phyloP scores from a whole-genome alignment of 2,113 vertebrate species.

The Scalopus aquaticus region DNA sequence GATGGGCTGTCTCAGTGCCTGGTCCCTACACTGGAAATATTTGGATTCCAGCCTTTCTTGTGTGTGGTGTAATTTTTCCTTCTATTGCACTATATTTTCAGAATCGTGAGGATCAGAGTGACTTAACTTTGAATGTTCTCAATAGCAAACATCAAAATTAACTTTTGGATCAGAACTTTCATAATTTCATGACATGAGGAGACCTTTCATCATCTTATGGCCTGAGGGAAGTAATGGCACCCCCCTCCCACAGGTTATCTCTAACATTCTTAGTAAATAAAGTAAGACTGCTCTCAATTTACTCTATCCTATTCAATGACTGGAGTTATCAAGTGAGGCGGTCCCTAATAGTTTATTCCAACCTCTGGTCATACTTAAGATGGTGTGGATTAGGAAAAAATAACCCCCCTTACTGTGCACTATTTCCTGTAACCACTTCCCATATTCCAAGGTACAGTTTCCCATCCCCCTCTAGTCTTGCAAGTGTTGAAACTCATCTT shows the following conservation, averaged over 20 bases:
- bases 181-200: neutral
- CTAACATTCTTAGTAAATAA: neutral
- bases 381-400: neutral
- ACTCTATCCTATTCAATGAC: neutral
- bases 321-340: neutral
- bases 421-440: neutral
- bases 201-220: neutral
- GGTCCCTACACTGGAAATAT: neutral
- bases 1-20: neutral
- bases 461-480: neutral
- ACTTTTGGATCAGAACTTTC: neutral
- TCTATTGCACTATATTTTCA: neutral
- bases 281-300: neutral
- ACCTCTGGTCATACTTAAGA: neutral
- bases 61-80: neutral
- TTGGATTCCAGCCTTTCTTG: neutral
- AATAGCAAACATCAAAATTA: neutral
- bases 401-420: accelerated
- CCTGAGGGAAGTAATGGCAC: neutral
- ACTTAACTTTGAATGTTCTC: neutral
- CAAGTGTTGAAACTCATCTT: neutral
- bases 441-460: neutral
- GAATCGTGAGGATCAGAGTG: neutral
- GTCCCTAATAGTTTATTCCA: neutral
- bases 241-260: neutral